A percentile compares a stretch with the other conserved stretches of the same genome.
phyloP scores from a whole-genome alignment of 2,888 invertebrate genomes.

The Zygothrica quintamaculata region DNA sequence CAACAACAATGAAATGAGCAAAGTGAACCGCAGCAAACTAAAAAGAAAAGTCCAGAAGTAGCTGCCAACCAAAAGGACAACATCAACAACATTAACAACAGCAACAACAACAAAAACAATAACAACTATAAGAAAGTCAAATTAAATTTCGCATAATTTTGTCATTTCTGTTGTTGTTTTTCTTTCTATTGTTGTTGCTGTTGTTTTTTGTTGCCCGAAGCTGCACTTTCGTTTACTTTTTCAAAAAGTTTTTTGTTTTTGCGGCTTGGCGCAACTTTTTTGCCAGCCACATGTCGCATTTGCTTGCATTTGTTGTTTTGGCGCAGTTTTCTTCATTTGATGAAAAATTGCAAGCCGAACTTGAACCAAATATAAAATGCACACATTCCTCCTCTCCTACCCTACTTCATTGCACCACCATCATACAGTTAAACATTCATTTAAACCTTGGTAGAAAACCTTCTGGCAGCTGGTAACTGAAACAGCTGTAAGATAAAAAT shows the following conservation, averaged over 20 bases:
- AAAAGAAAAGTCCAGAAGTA: slow-evolving; percentile 69
- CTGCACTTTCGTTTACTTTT: slow-evolving; percentile 56
- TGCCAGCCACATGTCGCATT: slow-evolving; percentile 77
- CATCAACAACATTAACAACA: slow-evolving; percentile 42
- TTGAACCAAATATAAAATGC: slow-evolving; percentile 71
- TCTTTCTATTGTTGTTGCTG: slow-evolving; percentile 29
- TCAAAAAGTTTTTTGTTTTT: slow-evolving; percentile 73
- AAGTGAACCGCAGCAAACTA: slow-evolving; percentile 50
- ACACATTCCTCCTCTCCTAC: not conserved
- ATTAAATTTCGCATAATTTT: slow-evolving; percentile 80
- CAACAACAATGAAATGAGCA: slow-evolving; percentile 10
- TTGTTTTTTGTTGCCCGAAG: slow-evolving; percentile 23
- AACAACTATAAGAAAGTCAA: slow-evolving; percentile 68
- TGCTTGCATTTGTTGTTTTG: slow-evolving; percentile 65
- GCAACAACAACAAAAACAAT: slow-evolving; percentile 37
- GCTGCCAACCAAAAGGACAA: slow-evolving; percentile 48
- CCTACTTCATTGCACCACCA: not conserved
- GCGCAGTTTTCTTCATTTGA: slow-evolving; percentile 74
- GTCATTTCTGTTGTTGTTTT: slow-evolving; percentile 39
- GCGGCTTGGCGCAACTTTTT: slow-evolving; percentile 75
- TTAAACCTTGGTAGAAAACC: slow-evolving; percentile 4
- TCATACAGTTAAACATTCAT: too few relatives aligned
- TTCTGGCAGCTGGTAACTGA: slow-evolving; percentile 18
- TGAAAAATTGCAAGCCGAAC: slow-evolving; percentile 72
- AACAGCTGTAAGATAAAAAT: slow-evolving; percentile 54